phyloP scores from a whole-genome alignment of 2,113 vertebrate species.

The Callithrix jacchus region DNA sequence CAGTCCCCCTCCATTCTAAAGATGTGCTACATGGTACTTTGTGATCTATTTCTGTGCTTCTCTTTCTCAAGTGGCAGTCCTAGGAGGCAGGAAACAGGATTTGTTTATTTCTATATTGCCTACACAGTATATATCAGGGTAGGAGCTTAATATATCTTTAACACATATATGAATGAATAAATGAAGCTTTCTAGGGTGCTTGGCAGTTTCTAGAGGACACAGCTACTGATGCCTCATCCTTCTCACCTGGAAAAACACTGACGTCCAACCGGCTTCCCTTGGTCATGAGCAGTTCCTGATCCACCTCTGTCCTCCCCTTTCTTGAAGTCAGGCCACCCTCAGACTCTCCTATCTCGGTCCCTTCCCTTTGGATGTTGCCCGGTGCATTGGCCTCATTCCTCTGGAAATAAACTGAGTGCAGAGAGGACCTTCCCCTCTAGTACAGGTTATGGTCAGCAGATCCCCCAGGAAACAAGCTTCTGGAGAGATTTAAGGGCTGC shows the following conservation, averaged over 20 bases:
- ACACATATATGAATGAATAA: neutral
- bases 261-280: neutral
- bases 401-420: neutral
- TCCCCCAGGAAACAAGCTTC: neutral
- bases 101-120: neutral
- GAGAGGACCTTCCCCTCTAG: neutral
- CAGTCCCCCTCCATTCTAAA: neutral
- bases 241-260: neutral
- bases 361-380: neutral
- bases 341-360: neutral
- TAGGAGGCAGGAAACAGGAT: neutral
- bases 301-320: neutral
- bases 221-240: neutral
- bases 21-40: neutral
- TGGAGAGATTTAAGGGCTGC: neutral
- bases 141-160: neutral
- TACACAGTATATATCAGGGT: neutral
- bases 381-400: neutral
- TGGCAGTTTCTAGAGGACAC: neutral
- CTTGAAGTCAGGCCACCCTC: neutral
- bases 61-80: neutral
- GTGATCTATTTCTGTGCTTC: neutral
- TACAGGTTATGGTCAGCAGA: neutral
- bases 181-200: neutral
- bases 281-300: neutral